Evolutionary conservation across 2,888 invertebrate species (phyloP), one percentile per base, ranked within the genome.

Genomic region (Caenorhabditis afra): DNA sequence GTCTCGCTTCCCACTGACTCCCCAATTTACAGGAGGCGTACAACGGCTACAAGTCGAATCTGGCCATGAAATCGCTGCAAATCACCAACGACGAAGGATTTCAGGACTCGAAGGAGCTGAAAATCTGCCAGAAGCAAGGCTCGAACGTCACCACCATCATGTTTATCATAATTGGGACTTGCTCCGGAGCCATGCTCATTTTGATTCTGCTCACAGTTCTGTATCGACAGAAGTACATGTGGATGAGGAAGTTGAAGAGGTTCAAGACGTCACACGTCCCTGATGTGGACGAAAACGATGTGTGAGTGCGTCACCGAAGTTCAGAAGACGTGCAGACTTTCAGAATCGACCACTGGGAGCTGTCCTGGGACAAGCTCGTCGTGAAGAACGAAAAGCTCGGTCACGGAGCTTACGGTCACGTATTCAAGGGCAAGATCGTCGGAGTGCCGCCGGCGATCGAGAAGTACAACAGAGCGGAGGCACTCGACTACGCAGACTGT

Each of bases 371-470:
- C 14, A 81, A 83, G 37, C 39, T 88, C 18, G 78, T 88, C 0
- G 85, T 88, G 8, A 88, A 86, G 59, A 85, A 80, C 55, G 88
- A 88, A 47, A 81, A 84, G 64, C 75, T 89, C 5, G 88, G 88
- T 0, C 79, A 83, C 37, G 88, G 88, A 45, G 88, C 88, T 1
- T 87, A 88, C 50, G 88, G 88, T 12, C 83, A 86, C 50, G 85
- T 87, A 3, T 85, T 77, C 53, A 83, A 81, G 70, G 84, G 88
- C n/a, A 88, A 87, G 66, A 75, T 88, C 0, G 68, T 81, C 22
- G 88, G 88, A 10, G 68, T 81, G 10, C 83, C 87, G 5, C 88
- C 88, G 14, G 86, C 85, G 14, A 81, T 87, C 37, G 86, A 87
- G 22, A 83, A 87, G 50, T 86, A 82, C 68, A 81, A 83, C 59